phyloP scores from a whole-genome alignment of 2,113 vertebrate species.

The Campylorhamphus procurvoides region DNA sequence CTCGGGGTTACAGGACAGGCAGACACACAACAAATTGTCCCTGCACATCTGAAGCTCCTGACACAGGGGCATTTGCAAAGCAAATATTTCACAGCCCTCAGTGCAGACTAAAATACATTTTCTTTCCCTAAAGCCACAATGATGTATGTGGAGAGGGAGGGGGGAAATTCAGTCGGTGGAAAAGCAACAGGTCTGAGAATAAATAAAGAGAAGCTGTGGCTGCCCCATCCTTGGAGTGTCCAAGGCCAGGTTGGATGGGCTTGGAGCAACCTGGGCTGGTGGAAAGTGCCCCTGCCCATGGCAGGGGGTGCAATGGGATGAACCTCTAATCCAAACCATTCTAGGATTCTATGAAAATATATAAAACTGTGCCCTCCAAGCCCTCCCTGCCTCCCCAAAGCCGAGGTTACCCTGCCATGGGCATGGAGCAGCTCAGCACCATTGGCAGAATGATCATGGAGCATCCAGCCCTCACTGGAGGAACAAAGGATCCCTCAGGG shows the following conservation, averaged over 20 bases:
- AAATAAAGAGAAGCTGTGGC: not conserved
- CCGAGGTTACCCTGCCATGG: rapidly evolving
- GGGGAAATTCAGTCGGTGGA: rapidly evolving
- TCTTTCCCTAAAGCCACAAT: not conserved
- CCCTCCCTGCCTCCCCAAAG: not conserved
- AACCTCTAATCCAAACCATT: too few relatives aligned
- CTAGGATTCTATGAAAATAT: not conserved
- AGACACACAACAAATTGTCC: not conserved
- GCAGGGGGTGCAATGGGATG: not conserved
- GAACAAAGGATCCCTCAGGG: not conserved
- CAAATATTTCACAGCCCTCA: slow-evolving; percentile 6
- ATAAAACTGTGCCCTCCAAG: not conserved
- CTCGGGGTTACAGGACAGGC: not conserved
- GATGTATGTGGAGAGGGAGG: not conserved
- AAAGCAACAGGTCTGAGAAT: not conserved
- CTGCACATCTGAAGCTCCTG: not conserved
- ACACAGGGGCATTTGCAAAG: not conserved
- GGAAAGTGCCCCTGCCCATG: not conserved
- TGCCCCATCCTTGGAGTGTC: not conserved
- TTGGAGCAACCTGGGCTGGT: not conserved
- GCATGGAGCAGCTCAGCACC: not conserved
- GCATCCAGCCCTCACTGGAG: rapidly evolving
- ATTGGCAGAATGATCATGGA: rapidly evolving
- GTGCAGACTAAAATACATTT: not conserved
- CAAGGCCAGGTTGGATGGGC: not conserved